phyloP scores from a whole-genome alignment of 1,140 invertebrate genomes.

The Eufriesea mexicana region DNA sequence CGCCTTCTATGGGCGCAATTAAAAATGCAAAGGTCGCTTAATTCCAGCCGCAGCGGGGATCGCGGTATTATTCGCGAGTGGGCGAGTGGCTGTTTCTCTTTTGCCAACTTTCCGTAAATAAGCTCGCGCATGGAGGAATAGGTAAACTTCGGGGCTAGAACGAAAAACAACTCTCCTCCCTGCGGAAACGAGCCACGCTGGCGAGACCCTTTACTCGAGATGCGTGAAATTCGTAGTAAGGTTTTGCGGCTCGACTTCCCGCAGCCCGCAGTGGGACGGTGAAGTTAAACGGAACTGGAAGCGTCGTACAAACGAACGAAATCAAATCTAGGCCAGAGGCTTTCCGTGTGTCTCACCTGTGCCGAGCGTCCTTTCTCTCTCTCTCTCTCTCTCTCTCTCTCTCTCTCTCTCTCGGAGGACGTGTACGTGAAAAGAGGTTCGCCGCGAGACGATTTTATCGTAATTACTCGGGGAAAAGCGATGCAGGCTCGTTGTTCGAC shows the following conservation, averaged over 20 bases:
- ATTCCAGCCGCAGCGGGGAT: background rate
- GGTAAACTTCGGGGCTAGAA: background rate
- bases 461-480: constrained; percentile 25
- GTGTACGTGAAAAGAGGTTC: constrained; percentile 12
- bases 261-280: constrained; percentile 13
- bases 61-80: background rate
- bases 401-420: background rate
- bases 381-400: background rate
- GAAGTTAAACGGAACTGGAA: constrained; percentile 54
- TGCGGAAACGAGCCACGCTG: constrained; percentile 19
- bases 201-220: constrained; percentile 41
- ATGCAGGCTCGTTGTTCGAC: constrained; percentile 9
- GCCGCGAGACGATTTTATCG: constrained; percentile 26
- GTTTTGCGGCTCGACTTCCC: constrained; percentile 50
- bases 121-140: background rate
- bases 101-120: constrained; percentile 29
- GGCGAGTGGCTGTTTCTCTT: constrained; percentile 14
- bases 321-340: constrained; percentile 18
- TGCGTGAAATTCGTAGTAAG: constrained; percentile 66
- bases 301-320: constrained; percentile 56
- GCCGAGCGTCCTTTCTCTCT: background rate
- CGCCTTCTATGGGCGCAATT: background rate
- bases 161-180: constrained; percentile 15
- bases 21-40: constrained; percentile 21
- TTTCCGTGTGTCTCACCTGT: background rate